Conservation (phyloP, 2,113 vertebrate genomes). For the Phoxinus phoxinus region DNA sequence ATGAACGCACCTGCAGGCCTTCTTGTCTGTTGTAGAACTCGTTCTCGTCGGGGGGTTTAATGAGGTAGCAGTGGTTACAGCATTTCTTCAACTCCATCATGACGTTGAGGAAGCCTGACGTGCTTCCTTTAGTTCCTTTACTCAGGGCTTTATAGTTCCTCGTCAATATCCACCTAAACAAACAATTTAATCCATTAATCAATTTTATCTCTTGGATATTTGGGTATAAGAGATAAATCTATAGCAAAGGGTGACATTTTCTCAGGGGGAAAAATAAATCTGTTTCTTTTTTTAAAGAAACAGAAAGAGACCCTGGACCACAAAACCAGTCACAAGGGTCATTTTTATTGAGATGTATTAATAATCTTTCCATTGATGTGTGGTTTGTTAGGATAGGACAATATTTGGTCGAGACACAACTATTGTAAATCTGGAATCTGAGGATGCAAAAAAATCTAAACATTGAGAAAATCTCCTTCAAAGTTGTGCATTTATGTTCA, state of each 20-base stretch:
- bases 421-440: no score
- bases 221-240: background rate
- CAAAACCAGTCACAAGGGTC: no score
- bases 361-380: no score
- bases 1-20: slow-evolving; percentile 88
- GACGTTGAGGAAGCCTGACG: slow-evolving; percentile 96
- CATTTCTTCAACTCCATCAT: slow-evolving; percentile 99
- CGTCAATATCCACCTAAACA: slow-evolving; percentile 94
- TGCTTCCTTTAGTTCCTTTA: slow-evolving; percentile 98
- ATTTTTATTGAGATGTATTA: no score
- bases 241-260: background rate
- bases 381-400: no score
- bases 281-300: no score
- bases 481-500: no score
- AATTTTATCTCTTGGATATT: background rate
- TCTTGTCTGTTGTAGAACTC: slow-evolving; percentile 93
- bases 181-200: background rate
- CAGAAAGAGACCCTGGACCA: no score
- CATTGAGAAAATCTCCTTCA: no score
- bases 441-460: no score
- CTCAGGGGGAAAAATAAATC: background rate
- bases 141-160: slow-evolving; percentile 98
- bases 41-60: slow-evolving; percentile 94
- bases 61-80: slow-evolving; percentile 99
- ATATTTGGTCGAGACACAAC: no score